Evolutionary conservation across 2,888 invertebrate genomes (phyloP), one percentile per base, ranked within the genome.

Genomic region (Ferrisia virgata): DNA sequence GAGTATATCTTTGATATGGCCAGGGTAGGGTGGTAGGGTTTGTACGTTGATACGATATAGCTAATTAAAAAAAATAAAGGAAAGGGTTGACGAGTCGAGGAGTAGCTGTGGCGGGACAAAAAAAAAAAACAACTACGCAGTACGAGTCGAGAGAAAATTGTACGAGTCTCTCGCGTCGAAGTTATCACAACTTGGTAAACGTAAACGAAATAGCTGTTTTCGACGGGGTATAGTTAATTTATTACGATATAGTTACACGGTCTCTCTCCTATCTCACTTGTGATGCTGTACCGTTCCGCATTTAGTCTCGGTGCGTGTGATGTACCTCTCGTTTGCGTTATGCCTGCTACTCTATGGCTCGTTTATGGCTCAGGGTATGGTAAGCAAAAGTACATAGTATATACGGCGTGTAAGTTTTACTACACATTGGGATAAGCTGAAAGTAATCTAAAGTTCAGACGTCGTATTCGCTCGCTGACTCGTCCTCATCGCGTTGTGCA

Each of bases 401-500:
- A 28, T 25, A 64, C 13, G 64, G 64, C n/a, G n/a, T 33, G 72
- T 36, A 76, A 76, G 36, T 76, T 76, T 76, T 76, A 76, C n/a
- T n/a, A n/a, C n/a, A n/a, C 72, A 76, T 76, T 36, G 28, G 72
- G 72, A 76, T 76, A 76, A 76, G 72, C 72, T 76, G 72, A 76
- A 76, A 76, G 72, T 76, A 76, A 76, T 76, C 72, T 76, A 76
- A 76, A 76, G 72, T 76, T 76, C 36, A 76, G 72, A 76, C 72
- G 72, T 76, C 36, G 72, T 76, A 76, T n/a, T n/a, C n/a, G n/a
- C n/a, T n/a, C n/a, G 36, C 72, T 76, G 72, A 76, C 53, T 53
- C 53, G 53, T 53, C 53, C 72, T 76, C 72, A 18, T 53, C 53
- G 22, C 22, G 22, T 18, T 36, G 36, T 76, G 36, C 72, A 33